phyloP scores from a whole-genome alignment of 92 coral and sea anemone genomes.

The Paramuricea clavata region DNA sequence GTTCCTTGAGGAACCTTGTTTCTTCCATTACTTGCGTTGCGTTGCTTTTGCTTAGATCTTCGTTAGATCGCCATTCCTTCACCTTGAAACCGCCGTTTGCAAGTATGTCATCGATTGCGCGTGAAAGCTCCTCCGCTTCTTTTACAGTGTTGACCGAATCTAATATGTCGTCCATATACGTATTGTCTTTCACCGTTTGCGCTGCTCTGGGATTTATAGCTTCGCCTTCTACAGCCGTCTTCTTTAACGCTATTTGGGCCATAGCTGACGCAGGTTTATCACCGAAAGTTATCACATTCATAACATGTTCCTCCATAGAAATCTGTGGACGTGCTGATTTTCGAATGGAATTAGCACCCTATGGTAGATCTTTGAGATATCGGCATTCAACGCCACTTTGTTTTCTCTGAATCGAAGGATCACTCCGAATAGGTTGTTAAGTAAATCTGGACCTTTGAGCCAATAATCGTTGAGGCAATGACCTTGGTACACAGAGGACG shows the following conservation, averaged over 20 bases:
- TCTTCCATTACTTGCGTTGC: not conserved
- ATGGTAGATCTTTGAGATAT: constrained; percentile 30
- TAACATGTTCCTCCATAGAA: not conserved
- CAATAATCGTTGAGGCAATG: constrained; percentile 67
- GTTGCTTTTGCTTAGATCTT: not conserved
- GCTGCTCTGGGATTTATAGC: not conserved
- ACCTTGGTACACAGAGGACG: constrained; percentile 57
- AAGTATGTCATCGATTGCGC: constrained; percentile 55
- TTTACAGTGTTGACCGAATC: not conserved
- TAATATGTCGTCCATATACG: not conserved
- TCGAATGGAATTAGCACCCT: not conserved
- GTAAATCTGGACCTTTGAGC: constrained; percentile 35
- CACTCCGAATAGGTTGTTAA: constrained; percentile 44
- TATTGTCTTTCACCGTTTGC: constrained; percentile 46
- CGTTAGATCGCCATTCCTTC: constrained; percentile 62
- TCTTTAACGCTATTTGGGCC: constrained; percentile 49
- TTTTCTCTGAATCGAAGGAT: constrained; percentile 63
- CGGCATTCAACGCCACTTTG: constrained; percentile 56
- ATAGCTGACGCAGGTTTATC: constrained; percentile 24
- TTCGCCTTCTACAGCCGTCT: not conserved
- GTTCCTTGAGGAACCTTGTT: constrained; percentile 32
- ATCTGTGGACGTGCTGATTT: not conserved
- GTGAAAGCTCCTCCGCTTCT: constrained; percentile 38
- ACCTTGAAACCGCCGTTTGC: constrained; percentile 71
- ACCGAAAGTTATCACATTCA: not conserved